Evolutionary conservation across 2,797 vertebrate genomes (phyloP), one percentile per base, ranked within the genome.

Genomic region (Heterohyrax brucei): DNA sequence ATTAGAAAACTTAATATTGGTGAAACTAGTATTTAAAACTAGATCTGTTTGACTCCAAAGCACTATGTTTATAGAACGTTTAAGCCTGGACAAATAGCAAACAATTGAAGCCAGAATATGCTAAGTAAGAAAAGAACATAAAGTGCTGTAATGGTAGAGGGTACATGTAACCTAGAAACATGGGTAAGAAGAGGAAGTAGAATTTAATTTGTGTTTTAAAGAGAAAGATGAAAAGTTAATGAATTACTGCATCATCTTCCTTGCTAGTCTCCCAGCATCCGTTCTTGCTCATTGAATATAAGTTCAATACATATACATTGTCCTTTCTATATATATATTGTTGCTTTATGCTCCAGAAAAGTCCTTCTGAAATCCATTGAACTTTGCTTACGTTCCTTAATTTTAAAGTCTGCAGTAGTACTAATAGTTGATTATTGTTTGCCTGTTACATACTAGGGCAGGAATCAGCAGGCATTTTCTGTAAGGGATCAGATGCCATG

Each of bases 341-440:
- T 96, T 39, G 9, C 62, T 1, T 64, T 64, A 64, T 64, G 22
- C 22, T 81, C 10, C 19, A 92, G 72, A 95, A n/a, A 82, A 90
- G 92, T 88, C 46, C 3, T 89, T 91, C 26, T 83, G 95, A 95
- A 91, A 76, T 87, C 92, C 21, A 56, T 93, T 92, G 4, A 2
- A 66, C 7, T 21, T 59, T 87, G 30, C 53, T 94, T 86, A 86
- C 61, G 83, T 95, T 89, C 56, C 13, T 26, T 96, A 70, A 70
- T 26, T 79, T 94, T 83, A 56, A 92, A 87, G 89, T 59, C 64
- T 84, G 95, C 10, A 82, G 2, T 66, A 75, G 30, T 89, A 73
- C 39, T 78, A 76, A 59, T 86, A 95, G n/a, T 92, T 92, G 87
- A 84, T 90, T 89, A 89, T 59, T 79, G 33, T 19, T 93, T 95